A percentile compares a stretch with the other conserved stretches of the same genome.
These are phyloP conservation scores for Lepidocyrtinus sp. DNA, from an alignment of 2,888 invertebrate genomes.

Conservation along the genomic window DNA sequence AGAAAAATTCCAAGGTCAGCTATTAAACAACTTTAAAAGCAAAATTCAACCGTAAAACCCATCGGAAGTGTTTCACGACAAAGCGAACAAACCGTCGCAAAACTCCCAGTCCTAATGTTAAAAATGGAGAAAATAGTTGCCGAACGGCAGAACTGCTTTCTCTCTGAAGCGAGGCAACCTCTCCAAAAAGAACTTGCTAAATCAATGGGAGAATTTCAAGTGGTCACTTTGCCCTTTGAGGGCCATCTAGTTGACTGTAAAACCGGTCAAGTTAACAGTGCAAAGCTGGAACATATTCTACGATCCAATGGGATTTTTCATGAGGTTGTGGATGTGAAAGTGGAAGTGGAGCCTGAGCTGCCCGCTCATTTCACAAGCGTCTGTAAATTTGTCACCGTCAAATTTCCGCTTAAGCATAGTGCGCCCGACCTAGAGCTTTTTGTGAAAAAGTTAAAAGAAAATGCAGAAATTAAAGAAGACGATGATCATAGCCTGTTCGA, in stretches of 20 bases:
- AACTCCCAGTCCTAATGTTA: neutral
- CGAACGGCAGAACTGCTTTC: neutral
- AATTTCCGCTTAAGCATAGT: slow-evolving; percentile 15
- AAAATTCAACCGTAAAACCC: too few species aligned
- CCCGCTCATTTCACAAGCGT: slow-evolving; percentile 59
- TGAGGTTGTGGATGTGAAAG: slow-evolving; percentile 32
- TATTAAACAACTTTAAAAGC: too few species aligned
- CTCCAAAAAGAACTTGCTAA: neutral
- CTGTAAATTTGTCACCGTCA: slow-evolving; percentile 57
- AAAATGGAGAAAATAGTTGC: slow-evolving; percentile 1
- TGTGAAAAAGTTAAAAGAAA: slow-evolving; percentile 57
- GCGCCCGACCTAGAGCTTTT: slow-evolving; percentile 46
- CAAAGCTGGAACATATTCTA: slow-evolving; percentile 39
- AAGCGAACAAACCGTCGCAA: neutral
- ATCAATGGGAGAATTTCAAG: neutral
- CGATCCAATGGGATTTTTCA: slow-evolving; percentile 36
- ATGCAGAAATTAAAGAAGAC: slow-evolving; percentile 62
- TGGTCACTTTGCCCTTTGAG: neutral
- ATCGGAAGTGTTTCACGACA: too few species aligned
- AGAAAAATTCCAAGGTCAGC: slow-evolving; percentile 3
- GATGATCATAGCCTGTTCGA: slow-evolving; percentile 60
- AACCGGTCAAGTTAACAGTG: slow-evolving; percentile 36
- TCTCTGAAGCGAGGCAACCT: neutral
- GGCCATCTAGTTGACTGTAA: slow-evolving; percentile 35
- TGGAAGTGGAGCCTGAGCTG: slow-evolving; percentile 54